These are phyloP conservation scores for Planococcus citri DNA, from an alignment of 1,140 invertebrate genomes.

Conservation along the genomic window DNA sequence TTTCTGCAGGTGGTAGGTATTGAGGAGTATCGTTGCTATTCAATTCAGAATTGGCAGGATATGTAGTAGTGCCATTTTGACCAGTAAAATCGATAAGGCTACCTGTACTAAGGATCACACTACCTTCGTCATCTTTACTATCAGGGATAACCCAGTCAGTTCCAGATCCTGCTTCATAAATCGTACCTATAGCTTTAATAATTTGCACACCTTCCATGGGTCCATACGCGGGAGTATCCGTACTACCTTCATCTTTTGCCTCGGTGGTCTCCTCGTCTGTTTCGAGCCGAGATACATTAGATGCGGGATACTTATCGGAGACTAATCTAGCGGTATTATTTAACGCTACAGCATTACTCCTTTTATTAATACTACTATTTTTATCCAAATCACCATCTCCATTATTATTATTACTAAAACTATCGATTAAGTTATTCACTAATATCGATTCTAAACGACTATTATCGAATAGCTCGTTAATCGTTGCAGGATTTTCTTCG, in stretches of 20 bases:
- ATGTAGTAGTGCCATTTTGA: neutral
- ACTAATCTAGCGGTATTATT: neutral
- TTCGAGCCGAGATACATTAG: neutral
- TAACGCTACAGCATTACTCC: neutral
- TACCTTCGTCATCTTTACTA: neutral
- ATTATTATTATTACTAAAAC: neutral
- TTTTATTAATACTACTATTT: neutral
- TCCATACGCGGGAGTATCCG: neutral
- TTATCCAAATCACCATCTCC: neutral
- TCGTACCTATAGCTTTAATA: neutral
- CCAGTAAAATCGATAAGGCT: neutral
- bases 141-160: neutral
- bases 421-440: neutral
- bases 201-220: neutral
- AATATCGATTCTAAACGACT: neutral
- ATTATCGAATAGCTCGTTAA: neutral
- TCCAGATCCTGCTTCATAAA: neutral
- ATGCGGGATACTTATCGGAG: neutral
- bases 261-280: neutral
- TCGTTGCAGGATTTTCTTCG: neutral
- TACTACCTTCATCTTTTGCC: neutral
- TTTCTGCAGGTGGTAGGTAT: neutral
- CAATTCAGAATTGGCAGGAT: neutral
- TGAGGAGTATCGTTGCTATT: neutral
- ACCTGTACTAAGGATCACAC: neutral